These are phyloP conservation scores for Heliconius hortense DNA, from an alignment of 2,888 invertebrate species.

Conservation along the genomic window DNA sequence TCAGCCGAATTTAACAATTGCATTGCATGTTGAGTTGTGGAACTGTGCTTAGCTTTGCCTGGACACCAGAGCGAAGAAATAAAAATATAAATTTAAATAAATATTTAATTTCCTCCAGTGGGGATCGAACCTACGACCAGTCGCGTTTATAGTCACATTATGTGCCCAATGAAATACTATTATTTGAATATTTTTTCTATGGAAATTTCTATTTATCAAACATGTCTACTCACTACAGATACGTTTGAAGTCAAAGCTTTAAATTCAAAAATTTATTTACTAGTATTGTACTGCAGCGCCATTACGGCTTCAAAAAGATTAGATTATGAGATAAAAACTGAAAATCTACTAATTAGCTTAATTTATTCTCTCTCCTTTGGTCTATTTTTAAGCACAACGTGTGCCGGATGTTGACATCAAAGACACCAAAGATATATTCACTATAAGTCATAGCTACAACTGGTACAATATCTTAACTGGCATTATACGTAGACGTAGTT, in stretches of 20 bases:
- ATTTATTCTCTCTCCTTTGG: neutral
- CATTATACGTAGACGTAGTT: conserved; percentile 52
- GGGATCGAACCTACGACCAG: too few relatives aligned
- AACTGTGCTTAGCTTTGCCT: too few relatives aligned
- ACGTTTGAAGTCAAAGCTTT: neutral
- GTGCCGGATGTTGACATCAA: neutral
- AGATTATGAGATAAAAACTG: neutral
- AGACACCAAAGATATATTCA: conserved; percentile 7
- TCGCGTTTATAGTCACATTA: too few relatives aligned
- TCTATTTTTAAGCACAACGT: neutral
- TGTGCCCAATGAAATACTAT: too few relatives aligned
- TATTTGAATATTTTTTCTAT: too few relatives aligned
- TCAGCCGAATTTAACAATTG: too few relatives aligned
- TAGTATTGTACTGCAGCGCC: neutral
- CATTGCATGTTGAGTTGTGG: too few relatives aligned
- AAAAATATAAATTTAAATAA: too few relatives aligned
- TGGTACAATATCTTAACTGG: conserved; percentile 18
- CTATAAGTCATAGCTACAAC: neutral
- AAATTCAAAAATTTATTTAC: neutral
- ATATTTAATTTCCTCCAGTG: too few relatives aligned
- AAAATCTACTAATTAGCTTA: neutral
- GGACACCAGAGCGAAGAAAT: too few relatives aligned
- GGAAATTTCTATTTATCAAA: too few relatives aligned
- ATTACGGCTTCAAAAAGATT: neutral
- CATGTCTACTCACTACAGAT: neutral